Conservation (phyloP, 2,113 vertebrate genomes). For the Pelusios castaneus region DNA sequence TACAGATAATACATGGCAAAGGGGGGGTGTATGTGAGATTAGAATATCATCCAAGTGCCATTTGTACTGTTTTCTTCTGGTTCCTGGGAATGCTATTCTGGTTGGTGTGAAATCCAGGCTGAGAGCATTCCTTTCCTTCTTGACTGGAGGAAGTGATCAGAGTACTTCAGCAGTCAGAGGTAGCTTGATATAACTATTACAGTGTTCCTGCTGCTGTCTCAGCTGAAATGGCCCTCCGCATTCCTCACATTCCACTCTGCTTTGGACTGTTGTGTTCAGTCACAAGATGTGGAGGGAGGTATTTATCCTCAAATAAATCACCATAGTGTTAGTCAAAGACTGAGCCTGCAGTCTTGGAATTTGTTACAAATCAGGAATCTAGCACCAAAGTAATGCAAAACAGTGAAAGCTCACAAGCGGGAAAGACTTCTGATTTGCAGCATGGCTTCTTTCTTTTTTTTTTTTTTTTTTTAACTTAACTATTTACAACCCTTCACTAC, state of each 20-base stretch:
- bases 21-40: neutral
- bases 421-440: neutral
- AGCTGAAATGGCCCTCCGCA: slow-evolving; percentile 67
- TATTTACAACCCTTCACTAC: slow-evolving; percentile 9
- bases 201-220: slow-evolving; percentile 73
- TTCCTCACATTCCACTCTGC: slow-evolving; percentile 79
- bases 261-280: slow-evolving; percentile 72
- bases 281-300: slow-evolving; percentile 83
- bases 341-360: slow-evolving; percentile 77
- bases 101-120: slow-evolving; percentile 59
- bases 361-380: slow-evolving; percentile 77
- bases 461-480: neutral
- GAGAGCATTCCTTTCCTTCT: slow-evolving; percentile 81
- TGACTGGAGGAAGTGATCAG: slow-evolving; percentile 65
- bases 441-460: neutral
- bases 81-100: slow-evolving; percentile 50
- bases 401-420: slow-evolving; percentile 60
- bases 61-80: neutral
- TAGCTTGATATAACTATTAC: too few relatives aligned
- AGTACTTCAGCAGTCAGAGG: slow-evolving; percentile 60
- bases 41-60: slow-evolving; percentile 40
- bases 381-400: slow-evolving; percentile 71
- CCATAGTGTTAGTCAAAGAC: slow-evolving; percentile 79
- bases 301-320: slow-evolving; percentile 85
- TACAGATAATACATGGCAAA: slow-evolving; percentile 48